Evolutionary conservation across 2,797 vertebrate species (phyloP).

Genomic region (Molossus molossus): DNA sequence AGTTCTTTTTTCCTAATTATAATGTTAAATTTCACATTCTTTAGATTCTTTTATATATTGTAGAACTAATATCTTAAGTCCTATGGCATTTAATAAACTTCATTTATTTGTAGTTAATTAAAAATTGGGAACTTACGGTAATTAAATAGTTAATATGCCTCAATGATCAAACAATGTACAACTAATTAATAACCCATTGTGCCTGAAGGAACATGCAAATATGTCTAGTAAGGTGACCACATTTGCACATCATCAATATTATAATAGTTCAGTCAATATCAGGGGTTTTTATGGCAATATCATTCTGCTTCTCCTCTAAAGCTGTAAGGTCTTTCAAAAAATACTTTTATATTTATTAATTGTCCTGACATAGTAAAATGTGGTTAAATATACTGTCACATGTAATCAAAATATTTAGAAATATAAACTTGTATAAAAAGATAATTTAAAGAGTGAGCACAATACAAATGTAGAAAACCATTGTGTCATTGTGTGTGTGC

Average conservation of each 20-base stretch:
- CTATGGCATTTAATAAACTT: conserved; percentile 3
- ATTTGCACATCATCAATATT: conserved; percentile 36
- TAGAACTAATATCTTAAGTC: not conserved
- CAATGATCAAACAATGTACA: not conserved
- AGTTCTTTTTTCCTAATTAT: not conserved
- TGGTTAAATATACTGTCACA: too few species aligned
- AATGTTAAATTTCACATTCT: not conserved
- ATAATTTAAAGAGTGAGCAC: not conserved
- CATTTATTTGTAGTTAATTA: not conserved
- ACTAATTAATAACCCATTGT: not conserved
- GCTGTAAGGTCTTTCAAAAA: not conserved
- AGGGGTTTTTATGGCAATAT: not conserved
- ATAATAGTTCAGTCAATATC: conserved; percentile 3
- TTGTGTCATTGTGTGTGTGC: not conserved
- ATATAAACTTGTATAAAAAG: not conserved
- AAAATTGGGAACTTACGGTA: not conserved
- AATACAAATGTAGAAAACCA: not conserved
- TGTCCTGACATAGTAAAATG: not conserved
- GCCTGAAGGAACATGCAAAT: not conserved
- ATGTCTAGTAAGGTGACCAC: not conserved
- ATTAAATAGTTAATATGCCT: not conserved
- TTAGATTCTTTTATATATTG: not conserved
- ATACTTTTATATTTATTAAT: not conserved
- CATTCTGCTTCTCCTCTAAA: conserved; percentile 48
- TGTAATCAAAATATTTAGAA: not conserved